These are phyloP conservation scores for Prionace glauca DNA, from an alignment of 2,797 vertebrate species.

Conservation along the genomic window DNA sequence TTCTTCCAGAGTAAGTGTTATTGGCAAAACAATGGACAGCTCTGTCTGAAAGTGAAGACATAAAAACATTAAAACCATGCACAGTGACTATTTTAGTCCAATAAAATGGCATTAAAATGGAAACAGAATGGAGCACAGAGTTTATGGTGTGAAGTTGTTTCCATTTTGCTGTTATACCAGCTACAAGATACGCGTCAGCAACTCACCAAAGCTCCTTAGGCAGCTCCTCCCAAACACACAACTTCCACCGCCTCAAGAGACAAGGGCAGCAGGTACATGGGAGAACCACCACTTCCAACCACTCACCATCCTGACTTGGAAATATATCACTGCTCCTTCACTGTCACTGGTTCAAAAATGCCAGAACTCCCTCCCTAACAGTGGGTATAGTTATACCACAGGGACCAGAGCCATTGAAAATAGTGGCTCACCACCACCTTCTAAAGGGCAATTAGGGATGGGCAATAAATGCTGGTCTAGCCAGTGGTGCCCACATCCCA, in stretches of 20 bases:
- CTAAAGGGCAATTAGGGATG: not conserved
- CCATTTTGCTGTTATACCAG: too few species aligned
- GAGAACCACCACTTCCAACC: not conserved
- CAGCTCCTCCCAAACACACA: not conserved
- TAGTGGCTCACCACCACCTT: not conserved
- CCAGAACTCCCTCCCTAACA: not conserved
- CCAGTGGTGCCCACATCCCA: not conserved
- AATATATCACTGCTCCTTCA: not conserved
- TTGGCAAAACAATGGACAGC: too few species aligned
- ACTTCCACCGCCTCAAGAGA: too few species aligned
- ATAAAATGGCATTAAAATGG: too few species aligned
- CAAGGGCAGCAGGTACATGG: not conserved
- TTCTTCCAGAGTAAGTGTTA: too few species aligned
- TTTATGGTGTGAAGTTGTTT: too few species aligned
- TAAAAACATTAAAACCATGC: too few species aligned
- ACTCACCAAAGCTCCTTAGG: not conserved
- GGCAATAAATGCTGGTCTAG: not conserved
- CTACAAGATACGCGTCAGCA: rapidly evolving
- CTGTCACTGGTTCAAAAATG: not conserved
- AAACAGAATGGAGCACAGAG: not conserved
- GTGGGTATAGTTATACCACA: not conserved
- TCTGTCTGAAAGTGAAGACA: too few species aligned
- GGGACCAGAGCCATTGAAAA: not conserved
- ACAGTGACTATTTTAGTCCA: too few species aligned
- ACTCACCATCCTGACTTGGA: not conserved